Evolutionary conservation across 2,113 vertebrate genomes (phyloP).

Genomic region (Phyllostomus hastatus): DNA sequence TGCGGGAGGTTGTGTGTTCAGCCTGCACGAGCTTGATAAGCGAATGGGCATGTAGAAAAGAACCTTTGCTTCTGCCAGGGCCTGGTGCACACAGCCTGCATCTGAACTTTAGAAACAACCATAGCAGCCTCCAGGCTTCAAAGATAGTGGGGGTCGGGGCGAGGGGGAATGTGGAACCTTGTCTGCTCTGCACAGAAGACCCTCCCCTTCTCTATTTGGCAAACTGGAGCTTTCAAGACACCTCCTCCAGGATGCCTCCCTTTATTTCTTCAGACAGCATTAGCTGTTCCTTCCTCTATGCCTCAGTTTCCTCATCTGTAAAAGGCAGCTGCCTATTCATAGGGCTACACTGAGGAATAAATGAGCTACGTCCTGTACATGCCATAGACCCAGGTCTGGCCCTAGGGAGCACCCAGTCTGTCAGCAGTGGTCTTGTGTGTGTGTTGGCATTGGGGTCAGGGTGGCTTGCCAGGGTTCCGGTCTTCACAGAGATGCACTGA

Average conservation of each 20-base stretch:
- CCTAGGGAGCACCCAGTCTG: not conserved
- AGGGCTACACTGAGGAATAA: not conserved
- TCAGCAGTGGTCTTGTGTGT: not conserved
- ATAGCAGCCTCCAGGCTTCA: not conserved
- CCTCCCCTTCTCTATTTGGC: not conserved
- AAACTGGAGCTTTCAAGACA: not conserved
- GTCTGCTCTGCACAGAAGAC: not conserved
- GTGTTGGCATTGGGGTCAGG: not conserved
- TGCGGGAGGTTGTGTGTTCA: not conserved
- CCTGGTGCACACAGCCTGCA: not conserved
- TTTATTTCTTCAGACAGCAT: not conserved
- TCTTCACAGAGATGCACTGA: not conserved
- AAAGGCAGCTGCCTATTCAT: not conserved
- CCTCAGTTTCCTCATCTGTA: not conserved
- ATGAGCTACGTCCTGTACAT: not conserved
- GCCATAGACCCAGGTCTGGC: not conserved
- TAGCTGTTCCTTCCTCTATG: not conserved
- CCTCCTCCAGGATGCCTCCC: not conserved
- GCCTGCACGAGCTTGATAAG: no score
- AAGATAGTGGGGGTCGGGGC: not conserved
- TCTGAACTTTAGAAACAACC: not conserved
- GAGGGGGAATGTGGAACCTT: not conserved
- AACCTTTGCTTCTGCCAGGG: not conserved
- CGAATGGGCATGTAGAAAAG: not conserved
- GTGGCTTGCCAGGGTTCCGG: not conserved